phyloP scores from a whole-genome alignment of 2,113 vertebrate genomes.

The Cheilinus undulatus region DNA sequence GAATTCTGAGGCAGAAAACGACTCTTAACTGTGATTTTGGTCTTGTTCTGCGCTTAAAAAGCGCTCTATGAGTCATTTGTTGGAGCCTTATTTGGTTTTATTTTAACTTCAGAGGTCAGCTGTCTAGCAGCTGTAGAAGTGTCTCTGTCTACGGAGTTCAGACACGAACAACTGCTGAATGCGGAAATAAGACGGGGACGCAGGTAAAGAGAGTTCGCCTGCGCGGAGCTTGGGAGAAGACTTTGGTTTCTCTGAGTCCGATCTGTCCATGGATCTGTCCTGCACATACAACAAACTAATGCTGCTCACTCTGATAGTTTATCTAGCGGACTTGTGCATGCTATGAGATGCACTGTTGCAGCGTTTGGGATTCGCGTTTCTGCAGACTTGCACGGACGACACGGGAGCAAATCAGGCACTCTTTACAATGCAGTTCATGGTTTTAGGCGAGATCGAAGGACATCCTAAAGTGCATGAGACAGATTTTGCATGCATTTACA shows the following conservation, averaged over 20 bases:
- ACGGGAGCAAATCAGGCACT: background rate
- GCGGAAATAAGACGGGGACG: constrained; percentile 40
- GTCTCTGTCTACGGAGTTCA: background rate
- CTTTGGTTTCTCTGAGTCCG: background rate
- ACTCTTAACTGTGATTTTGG: constrained; percentile 26
- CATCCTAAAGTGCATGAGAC: background rate
- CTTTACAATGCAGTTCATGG: constrained; percentile 14
- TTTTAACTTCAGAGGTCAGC: constrained; percentile 61
- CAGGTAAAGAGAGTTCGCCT: constrained; percentile 8
- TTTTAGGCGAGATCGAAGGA: background rate
- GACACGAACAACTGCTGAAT: constrained; percentile 28
- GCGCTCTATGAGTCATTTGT: constrained; percentile 34
- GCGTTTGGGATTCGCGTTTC: background rate
- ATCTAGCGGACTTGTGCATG: constrained; percentile 5
- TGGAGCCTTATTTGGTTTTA: constrained; percentile 7
- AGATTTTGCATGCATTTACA: background rate
- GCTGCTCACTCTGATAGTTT: background rate
- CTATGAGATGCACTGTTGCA: background rate
- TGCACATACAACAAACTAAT: background rate
- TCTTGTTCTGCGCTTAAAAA: constrained; percentile 30
- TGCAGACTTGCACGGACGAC: constrained; percentile 1
- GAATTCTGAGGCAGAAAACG: constrained; percentile 43
- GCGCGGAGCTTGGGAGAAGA: background rate
- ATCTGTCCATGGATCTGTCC: background rate
- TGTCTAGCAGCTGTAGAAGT: constrained; percentile 34